Evolutionary conservation across 2,113 vertebrate genomes (phyloP).

Genomic region (Aphelocoma coerulescens): DNA sequence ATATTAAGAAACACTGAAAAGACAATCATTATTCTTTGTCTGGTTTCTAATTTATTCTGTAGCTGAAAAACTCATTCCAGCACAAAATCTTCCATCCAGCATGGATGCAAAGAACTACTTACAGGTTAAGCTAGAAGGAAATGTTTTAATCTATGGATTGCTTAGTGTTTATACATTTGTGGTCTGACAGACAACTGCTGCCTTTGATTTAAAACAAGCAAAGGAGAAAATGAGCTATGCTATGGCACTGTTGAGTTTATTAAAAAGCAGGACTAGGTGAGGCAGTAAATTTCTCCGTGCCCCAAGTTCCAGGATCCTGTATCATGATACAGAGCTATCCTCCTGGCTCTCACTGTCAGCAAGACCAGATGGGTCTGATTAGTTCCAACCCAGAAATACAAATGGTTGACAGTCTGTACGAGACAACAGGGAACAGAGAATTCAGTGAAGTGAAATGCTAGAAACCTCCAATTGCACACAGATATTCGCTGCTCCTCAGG

Average conservation of each 20-base stretch:
- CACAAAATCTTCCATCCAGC: not conserved
- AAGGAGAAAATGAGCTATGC: not conserved
- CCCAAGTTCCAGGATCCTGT: constrained; percentile 23
- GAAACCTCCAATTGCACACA: constrained; percentile 40
- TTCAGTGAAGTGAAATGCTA: constrained; percentile 53
- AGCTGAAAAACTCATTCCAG: not conserved
- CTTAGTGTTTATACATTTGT: not conserved
- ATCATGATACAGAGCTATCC: constrained; percentile 20
- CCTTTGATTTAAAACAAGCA: not conserved
- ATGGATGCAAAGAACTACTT: not conserved
- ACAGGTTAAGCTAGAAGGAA: not conserved
- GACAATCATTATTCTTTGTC: constrained; percentile 50
- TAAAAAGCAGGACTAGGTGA: not conserved
- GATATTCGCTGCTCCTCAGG: not conserved
- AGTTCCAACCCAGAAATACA: constrained; percentile 65
- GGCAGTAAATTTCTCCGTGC: not conserved
- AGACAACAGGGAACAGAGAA: constrained; percentile 56
- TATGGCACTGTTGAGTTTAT: not conserved
- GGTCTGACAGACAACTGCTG: not conserved
- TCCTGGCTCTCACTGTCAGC: constrained; percentile 39
- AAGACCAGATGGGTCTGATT: constrained; percentile 61
- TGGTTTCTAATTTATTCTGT: constrained; percentile 36
- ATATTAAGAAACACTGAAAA: constrained; percentile 16
- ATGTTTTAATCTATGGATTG: not conserved
- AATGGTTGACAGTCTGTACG: constrained; percentile 55